Percentiles rank a stretch among this genome's conserved stretches.
Conservation (phyloP, 2,888 invertebrate species). For the Meganola albula region DNA sequence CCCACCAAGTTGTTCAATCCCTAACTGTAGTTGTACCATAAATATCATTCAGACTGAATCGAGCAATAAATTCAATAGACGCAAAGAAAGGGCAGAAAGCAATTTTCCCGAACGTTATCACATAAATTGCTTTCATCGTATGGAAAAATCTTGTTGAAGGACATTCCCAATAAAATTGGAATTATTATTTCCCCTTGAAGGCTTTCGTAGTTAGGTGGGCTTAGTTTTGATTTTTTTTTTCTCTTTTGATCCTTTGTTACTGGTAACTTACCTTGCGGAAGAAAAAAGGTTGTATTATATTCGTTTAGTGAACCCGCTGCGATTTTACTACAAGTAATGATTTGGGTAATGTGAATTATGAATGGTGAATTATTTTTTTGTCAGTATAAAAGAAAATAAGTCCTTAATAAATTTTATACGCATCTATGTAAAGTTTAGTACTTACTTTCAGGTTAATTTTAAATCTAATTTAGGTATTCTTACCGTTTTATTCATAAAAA, state of each 20-base stretch:
- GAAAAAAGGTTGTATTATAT: constrained; percentile 26
- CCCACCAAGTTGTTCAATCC: no score
- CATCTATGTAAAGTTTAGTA: no score
- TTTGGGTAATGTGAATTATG: no score
- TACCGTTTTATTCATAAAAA: no score
- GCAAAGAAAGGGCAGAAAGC: constrained; percentile 63
- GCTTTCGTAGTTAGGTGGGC: constrained; percentile 26
- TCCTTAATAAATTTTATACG: no score
- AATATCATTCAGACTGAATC: constrained; percentile 61
- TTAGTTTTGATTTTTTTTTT: constrained; percentile 25
- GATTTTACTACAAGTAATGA: no score
- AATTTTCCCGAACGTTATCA: constrained; percentile 68
- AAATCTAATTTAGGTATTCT: no score
- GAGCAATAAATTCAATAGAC: constrained; percentile 64
- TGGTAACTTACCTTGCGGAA: constrained; percentile 17
- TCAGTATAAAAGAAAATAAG: no score
- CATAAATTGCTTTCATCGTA: constrained; percentile 70
- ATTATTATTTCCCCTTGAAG: constrained; percentile 40
- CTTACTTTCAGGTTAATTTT: no score
- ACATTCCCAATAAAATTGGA: constrained; percentile 53
- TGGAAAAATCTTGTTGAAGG: constrained; percentile 68
- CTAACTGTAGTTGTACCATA: constrained; percentile 48
- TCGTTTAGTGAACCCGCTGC: constrained; percentile 21
- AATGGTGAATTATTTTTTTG: no score
- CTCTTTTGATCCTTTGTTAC: constrained; percentile 16